Evolutionary conservation across 2,797 vertebrate species (phyloP), one percentile per base, ranked within the genome.

Genomic region (Acanthis flammea): DNA sequence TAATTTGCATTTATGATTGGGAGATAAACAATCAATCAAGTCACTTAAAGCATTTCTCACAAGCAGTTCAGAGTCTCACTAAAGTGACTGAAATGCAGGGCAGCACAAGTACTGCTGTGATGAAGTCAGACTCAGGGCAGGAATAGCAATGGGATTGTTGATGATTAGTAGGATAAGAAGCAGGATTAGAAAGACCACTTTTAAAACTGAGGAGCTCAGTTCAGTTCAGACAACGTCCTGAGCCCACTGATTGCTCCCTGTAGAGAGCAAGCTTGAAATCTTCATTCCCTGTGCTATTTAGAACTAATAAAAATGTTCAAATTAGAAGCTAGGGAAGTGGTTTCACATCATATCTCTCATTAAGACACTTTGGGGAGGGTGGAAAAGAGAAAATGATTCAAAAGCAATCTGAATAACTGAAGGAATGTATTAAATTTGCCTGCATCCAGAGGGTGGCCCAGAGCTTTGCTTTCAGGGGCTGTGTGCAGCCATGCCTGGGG

Each of bases 1-100:
- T 74, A 97, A 96, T 97, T 96, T 94, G 90, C 95, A 84, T 94
- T 97, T 96, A 95, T 92, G 96, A 95, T 88, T 8, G 23, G 73
- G 91, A 95, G 89, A 84, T 95, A 96, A 94, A 53, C 79, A 86
- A 67, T 82, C 81, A 88, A 14, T 96, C 27, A 90, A 97, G 90
- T 94, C 90, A 96, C 95, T 92, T 87, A 95, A 89, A 96, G 86
- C 73, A 62, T 93, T 96, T 97, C 82, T 90, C 88, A 68, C 71
- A 86, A 93, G 91, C 57, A 66, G 65, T 91, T 94, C 91, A 94
- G 92, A 88, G 82, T 94, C 55, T 95, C 83, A 72, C 67, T 51
- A 19, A 39, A 66, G 48, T 63, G n/a, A 47, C 71, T 84, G 86
- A 95, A 96, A 95, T 3, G 48, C 86, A 95, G 72, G 35, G 80